Percentiles rank a stretch among this genome's conserved stretches.
phyloP scores from a whole-genome alignment of 2,888 invertebrate genomes.

The Hirtodrosophila trivittata region DNA sequence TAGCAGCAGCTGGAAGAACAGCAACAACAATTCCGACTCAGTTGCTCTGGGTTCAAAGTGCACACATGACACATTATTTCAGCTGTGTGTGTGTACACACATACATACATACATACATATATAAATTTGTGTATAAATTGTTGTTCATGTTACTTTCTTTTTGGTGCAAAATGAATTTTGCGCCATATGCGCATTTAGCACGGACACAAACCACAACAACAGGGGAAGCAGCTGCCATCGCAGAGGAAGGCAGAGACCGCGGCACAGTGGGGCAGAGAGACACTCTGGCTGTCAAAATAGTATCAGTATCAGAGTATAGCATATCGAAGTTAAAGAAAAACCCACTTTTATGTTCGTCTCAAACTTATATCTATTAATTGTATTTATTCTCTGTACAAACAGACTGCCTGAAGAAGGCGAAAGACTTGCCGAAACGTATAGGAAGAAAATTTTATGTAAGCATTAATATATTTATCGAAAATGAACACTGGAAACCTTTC shows the following conservation, averaged over 20 bases:
- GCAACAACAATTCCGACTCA: conserved; percentile 20
- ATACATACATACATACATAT: conserved; percentile 6
- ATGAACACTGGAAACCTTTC: too few species aligned
- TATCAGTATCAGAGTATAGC: too few species aligned
- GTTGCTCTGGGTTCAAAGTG: conserved; percentile 52
- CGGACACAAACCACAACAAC: conserved; percentile 59
- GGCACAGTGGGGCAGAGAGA: neutral
- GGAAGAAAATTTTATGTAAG: too few species aligned
- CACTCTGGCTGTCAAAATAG: neutral
- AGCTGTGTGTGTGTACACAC: conserved; percentile 18
- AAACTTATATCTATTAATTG: too few species aligned
- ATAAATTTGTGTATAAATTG: conserved; percentile 17
- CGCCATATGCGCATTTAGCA: conserved; percentile 76
- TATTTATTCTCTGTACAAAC: too few species aligned
- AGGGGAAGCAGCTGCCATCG: conserved; percentile 2
- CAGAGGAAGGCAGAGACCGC: conserved; percentile 7
- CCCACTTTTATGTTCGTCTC: too few species aligned
- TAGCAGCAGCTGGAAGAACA: conserved; percentile 25
- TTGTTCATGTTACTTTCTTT: conserved; percentile 29
- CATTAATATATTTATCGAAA: too few species aligned
- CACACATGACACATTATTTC: conserved; percentile 73
- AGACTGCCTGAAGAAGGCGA: too few species aligned
- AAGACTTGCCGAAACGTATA: too few species aligned
- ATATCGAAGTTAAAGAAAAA: too few species aligned
- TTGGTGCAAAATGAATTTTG: conserved; percentile 68